Conservation (phyloP, 1,140 invertebrate genomes). For the Proales similis region DNA sequence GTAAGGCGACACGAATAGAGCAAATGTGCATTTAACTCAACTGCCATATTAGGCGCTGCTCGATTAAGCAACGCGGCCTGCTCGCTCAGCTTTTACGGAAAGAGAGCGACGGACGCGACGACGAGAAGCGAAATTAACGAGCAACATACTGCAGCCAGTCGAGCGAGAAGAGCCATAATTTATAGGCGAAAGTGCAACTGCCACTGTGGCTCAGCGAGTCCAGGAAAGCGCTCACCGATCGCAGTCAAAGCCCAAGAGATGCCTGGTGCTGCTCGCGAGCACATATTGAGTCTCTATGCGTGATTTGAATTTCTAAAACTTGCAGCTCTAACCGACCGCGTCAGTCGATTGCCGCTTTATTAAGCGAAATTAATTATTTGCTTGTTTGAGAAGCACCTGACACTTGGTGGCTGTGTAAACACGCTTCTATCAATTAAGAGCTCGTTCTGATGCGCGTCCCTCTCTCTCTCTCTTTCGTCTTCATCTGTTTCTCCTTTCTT, state of each 20-base stretch:
- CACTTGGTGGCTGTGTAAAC: too few species aligned
- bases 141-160: background rate
- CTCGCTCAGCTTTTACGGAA: background rate
- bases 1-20: background rate
- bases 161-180: background rate
- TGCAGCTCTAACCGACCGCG: too few species aligned
- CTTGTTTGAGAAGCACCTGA: too few species aligned
- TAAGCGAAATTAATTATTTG: too few species aligned
- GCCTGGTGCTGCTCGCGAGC: background rate
- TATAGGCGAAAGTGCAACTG: background rate
- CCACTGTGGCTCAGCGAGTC: background rate
- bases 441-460: too few species aligned
- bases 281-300: background rate
- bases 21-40: background rate
- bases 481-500: too few species aligned
- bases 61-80: background rate
- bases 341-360: too few species aligned
- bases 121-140: background rate
- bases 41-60: background rate
- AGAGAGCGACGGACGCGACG: background rate
- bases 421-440: too few species aligned
- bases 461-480: too few species aligned
- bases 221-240: background rate
- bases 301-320: background rate
- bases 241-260: background rate